Conservation (phyloP, 92 coral and sea anemone species). For the Plumapathes pennacea region DNA sequence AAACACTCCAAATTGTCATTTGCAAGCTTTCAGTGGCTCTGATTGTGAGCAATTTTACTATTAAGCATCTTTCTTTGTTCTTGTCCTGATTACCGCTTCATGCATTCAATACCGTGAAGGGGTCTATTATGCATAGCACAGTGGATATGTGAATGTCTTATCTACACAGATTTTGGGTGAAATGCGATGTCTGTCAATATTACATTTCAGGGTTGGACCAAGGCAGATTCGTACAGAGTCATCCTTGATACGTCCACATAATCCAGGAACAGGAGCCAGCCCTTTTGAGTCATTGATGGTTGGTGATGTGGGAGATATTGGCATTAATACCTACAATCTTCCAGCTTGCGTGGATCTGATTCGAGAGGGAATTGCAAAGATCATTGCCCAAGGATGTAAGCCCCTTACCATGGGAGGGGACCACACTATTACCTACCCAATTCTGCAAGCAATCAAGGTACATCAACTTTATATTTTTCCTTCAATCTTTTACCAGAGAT, state of each 20-base stretch:
- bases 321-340: slow-evolving; percentile 73
- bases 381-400: slow-evolving; percentile 67
- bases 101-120: too few species aligned
- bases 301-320: slow-evolving; percentile 92
- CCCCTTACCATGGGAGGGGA: slow-evolving; percentile 86
- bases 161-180: too few species aligned
- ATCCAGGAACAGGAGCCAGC: slow-evolving; percentile 78
- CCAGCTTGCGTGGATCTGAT: slow-evolving; percentile 60
- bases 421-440: slow-evolving; percentile 82
- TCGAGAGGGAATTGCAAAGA: slow-evolving; percentile 34
- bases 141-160: too few species aligned
- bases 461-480: too few species aligned
- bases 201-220: slow-evolving; percentile 69
- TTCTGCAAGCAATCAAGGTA: slow-evolving; percentile 87
- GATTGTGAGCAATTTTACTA: too few species aligned
- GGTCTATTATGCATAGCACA: too few species aligned
- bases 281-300: slow-evolving; percentile 88
- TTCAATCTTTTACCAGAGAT: too few species aligned
- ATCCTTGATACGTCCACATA: slow-evolving; percentile 76
- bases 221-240: slow-evolving; percentile 91
- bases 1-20: too few species aligned
- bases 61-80: too few species aligned
- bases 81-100: too few species aligned
- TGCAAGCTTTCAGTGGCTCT: too few species aligned
- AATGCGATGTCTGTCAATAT: too few species aligned